Base-by-base conservation (phyloP, 2,888 invertebrate genomes). In the Polylopha cassiicola region DNA sequence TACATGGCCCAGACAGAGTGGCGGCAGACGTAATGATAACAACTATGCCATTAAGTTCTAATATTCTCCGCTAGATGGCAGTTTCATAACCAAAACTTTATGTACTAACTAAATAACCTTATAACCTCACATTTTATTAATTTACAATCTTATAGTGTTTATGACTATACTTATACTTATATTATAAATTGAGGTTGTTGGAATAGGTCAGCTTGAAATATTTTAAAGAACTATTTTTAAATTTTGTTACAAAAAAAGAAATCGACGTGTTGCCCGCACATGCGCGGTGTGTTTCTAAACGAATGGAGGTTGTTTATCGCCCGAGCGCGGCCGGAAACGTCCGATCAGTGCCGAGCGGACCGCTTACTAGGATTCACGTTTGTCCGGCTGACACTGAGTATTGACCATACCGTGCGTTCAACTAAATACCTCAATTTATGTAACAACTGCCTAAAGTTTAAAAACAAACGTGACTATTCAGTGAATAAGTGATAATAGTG, bases 321-420 rank as follows among this genome's bases (percentile, higher is more conserved):
- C 57, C 74, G 73, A 73, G 20, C 37, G 43, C 21, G 43, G 45
- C 38, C 84, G 84, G 63, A 73, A 62, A 65, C 50, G 37, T 20
- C 75, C 84, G 82, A 84, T 38, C 64, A 84, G 81, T 82, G 61
- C 75, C 84, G 82, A 82, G 59, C 51, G 55, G 51, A 58, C 63
- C 61, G 59, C 65, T 61, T 58, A 55, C 51, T 58, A 61, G 73
- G 66, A 61, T 55, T 63, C 65, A 74, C 82, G 74, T 65, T 65
- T 57, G 70, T 58, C 54, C 65, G 68, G 71, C 65, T 65, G 59
- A 58, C 58, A 57, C 62, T n/a, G n/a, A 58, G 69, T 78, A 84
- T 81, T 82, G 77, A 80, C 73, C 65, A 76, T 73, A 77, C 79
- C 70, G 71, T 75, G 60, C 59, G 59, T 58, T 53, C 48, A 61